Conservation (phyloP, 2,888 invertebrate genomes). For the Psylliodes chrysocephalus region DNA sequence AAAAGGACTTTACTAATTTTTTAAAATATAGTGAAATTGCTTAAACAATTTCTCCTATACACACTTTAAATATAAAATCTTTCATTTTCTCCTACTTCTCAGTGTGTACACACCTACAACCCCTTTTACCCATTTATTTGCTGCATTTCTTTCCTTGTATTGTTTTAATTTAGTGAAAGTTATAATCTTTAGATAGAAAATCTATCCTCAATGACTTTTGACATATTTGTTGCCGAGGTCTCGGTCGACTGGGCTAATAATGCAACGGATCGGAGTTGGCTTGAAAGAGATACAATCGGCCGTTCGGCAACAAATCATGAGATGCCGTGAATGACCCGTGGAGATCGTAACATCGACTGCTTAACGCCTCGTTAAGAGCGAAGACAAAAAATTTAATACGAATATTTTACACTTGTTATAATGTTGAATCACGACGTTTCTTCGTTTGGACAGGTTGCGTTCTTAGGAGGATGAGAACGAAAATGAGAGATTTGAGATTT, state of each 20-base stretch:
- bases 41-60: too few relatives aligned
- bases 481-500: neutral
- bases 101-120: too few relatives aligned
- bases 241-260: constrained; percentile 21
- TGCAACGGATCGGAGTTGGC: constrained; percentile 8
- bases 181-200: too few relatives aligned
- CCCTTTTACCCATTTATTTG: too few relatives aligned
- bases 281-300: constrained; percentile 53
- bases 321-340: constrained; percentile 48
- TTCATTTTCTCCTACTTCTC: too few relatives aligned
- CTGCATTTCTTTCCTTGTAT: too few relatives aligned
- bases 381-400: constrained; percentile 53
- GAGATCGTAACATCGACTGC: constrained; percentile 50
- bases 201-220: too few relatives aligned
- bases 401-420: constrained; percentile 59
- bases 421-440: constrained; percentile 42
- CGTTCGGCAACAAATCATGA: constrained; percentile 50
- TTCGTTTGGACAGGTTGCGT: constrained; percentile 30
- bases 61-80: too few relatives aligned
- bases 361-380: constrained; percentile 55
- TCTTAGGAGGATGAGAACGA: neutral
- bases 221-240: neutral
- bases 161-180: too few relatives aligned
- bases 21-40: too few relatives aligned
- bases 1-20: too few relatives aligned